Conservation (phyloP, 2,888 invertebrate genomes). For the Bunonema sp. region DNA sequence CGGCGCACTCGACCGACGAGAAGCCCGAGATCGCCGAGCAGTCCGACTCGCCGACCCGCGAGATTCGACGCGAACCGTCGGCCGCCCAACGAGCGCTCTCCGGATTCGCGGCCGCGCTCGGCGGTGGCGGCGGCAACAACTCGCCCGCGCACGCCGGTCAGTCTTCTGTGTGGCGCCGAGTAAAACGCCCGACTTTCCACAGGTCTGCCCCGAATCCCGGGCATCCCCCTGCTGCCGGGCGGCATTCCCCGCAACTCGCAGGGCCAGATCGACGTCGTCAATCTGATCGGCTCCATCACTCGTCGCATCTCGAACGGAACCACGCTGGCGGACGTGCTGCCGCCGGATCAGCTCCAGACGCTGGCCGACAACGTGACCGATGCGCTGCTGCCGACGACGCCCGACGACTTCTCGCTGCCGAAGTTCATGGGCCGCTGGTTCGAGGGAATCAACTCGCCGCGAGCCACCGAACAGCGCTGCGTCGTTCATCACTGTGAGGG, state of each 20-base stretch:
- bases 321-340: constrained; percentile 41
- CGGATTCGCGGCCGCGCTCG: constrained; percentile 61
- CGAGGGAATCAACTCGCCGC: constrained; percentile 39
- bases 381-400: constrained; percentile 39
- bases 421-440: constrained; percentile 45
- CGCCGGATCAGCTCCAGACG: constrained; percentile 42
- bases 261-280: constrained; percentile 43
- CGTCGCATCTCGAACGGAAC: constrained; percentile 43
- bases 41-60: constrained; percentile 10
- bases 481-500: constrained; percentile 43
- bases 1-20: constrained; percentile 8
- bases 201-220: constrained; percentile 40
- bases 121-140: constrained; percentile 56
- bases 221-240: constrained; percentile 41
- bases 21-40: constrained; percentile 10
- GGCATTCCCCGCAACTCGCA: constrained; percentile 42
- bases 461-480: constrained; percentile 42
- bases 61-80: constrained; percentile 38
- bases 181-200: no score
- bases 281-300: constrained; percentile 41
- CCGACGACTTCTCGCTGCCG: constrained; percentile 37
- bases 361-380: constrained; percentile 44
- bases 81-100: constrained; percentile 47
- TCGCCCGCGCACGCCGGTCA: constrained; percentile 40
- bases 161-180: no score